phyloP scores from a whole-genome alignment of 2,888 invertebrate genomes.

The Nezara viridula region DNA sequence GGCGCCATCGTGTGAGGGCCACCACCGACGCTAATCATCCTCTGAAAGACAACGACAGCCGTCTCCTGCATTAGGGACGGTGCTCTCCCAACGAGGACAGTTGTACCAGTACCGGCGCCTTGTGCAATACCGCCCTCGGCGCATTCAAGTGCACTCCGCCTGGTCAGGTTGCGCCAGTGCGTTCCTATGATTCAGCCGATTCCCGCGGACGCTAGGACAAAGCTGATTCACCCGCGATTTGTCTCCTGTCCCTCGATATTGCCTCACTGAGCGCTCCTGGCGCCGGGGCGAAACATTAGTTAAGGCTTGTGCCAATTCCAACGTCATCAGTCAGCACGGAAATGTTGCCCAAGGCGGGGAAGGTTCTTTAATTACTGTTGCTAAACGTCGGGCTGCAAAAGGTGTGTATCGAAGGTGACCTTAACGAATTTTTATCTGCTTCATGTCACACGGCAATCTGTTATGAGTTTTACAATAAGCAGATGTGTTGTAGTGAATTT shows the following conservation, averaged over 20 bases:
- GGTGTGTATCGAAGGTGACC: background rate
- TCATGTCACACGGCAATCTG: too few species aligned
- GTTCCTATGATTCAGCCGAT: background rate
- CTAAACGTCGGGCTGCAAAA: background rate
- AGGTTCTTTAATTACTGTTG: background rate
- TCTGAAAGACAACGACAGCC: constrained; percentile 3
- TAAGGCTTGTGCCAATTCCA: constrained; percentile 17
- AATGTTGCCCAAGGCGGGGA: background rate
- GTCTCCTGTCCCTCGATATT: background rate
- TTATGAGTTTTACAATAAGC: too few species aligned
- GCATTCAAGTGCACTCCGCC: background rate
- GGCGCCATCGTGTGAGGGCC: background rate
- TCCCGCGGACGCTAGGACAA: background rate
- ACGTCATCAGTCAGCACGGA: background rate
- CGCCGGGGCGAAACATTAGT: background rate
- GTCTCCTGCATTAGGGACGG: background rate
- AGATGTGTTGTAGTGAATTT: too few species aligned
- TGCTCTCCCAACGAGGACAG: background rate
- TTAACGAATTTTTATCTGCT: background rate
- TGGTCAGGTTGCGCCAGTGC: background rate
- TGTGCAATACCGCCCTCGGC: background rate
- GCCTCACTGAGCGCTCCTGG: background rate
- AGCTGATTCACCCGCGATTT: constrained; percentile 12
- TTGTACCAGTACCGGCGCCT: background rate
- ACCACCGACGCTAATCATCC: background rate